Conservation (phyloP, 2,113 vertebrate species). For the Scortum barcoo region DNA sequence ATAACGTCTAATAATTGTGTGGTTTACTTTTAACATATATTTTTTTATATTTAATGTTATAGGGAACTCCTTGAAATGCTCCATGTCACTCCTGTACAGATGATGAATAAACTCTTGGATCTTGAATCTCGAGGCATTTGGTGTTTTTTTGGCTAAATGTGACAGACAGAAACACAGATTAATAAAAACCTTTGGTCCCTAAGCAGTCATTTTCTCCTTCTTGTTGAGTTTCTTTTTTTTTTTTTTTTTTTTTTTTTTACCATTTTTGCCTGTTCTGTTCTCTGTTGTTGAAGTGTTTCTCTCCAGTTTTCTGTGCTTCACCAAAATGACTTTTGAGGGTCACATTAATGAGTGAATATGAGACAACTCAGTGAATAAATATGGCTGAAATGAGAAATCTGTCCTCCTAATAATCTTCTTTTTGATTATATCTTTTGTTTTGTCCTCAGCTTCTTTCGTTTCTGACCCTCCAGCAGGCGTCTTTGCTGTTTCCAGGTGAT, state of each 20-base stretch:
- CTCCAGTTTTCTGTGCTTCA: too few relatives aligned
- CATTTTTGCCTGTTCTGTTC: not conserved
- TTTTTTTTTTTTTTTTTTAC: not conserved
- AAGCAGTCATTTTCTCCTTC: not conserved
- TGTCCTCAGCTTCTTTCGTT: slow-evolving; percentile 1
- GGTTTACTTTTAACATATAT: too few relatives aligned
- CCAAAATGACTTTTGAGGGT: not conserved
- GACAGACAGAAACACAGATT: not conserved
- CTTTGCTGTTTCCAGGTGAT: not conserved
- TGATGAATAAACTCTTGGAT: too few relatives aligned
- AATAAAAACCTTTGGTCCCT: not conserved
- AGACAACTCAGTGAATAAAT: slow-evolving; percentile 44
- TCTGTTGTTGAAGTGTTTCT: not conserved
- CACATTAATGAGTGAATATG: slow-evolving; percentile 13
- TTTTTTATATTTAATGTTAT: too few relatives aligned
- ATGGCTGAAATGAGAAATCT: slow-evolving; percentile 43
- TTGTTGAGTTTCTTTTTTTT: not conserved
- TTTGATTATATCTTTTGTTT: slow-evolving; percentile 10
- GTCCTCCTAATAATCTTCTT: slow-evolving; percentile 29
- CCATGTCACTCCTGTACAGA: too few relatives aligned
- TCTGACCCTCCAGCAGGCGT: not conserved
- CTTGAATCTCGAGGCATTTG: not conserved
- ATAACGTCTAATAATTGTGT: too few relatives aligned
- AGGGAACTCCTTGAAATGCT: too few relatives aligned
- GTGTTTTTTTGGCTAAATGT: not conserved